Percentiles rank a stretch among this genome's conserved stretches.
Evolutionary conservation across 2,113 vertebrate species (phyloP).

Genomic region (Coreoperca whiteheadi): DNA sequence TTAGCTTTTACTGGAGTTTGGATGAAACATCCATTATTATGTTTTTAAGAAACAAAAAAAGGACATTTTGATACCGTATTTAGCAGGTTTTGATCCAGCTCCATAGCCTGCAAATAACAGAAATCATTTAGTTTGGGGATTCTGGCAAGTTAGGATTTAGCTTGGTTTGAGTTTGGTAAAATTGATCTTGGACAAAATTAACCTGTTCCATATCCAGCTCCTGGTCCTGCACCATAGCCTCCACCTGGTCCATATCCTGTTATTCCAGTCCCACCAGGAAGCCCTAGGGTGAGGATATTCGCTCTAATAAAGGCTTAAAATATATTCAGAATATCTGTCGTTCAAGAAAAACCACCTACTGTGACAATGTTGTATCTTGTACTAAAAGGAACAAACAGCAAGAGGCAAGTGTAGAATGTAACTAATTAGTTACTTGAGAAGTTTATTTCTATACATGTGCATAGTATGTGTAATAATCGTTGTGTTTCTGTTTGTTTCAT

Average conservation of each 20-base stretch:
- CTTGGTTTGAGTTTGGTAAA: neutral
- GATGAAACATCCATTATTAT: neutral
- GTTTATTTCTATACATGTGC: neutral
- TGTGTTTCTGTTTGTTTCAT: neutral
- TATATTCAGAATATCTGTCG: neutral
- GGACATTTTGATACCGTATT: constrained; percentile 74
- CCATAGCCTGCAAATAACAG: constrained; percentile 70
- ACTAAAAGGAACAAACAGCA: neutral
- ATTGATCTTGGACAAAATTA: neutral
- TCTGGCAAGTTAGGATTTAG: neutral
- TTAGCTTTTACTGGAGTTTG: neutral
- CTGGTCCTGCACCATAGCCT: constrained; percentile 64
- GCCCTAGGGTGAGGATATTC: constrained; percentile 30
- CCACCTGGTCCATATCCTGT: constrained; percentile 65
- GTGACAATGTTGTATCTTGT: neutral
- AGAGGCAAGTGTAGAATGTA: neutral
- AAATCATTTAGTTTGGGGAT: neutral
- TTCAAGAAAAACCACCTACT: neutral
- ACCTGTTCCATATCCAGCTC: constrained; percentile 77
- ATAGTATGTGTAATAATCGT: neutral
- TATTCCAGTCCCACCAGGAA: constrained; percentile 51
- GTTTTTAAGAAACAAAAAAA: neutral
- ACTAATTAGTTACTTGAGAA: neutral
- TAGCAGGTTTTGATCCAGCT: constrained; percentile 77
- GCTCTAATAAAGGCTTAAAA: neutral